Conservation (phyloP, 2,113 vertebrate species). For the Lepus europaeus region DNA sequence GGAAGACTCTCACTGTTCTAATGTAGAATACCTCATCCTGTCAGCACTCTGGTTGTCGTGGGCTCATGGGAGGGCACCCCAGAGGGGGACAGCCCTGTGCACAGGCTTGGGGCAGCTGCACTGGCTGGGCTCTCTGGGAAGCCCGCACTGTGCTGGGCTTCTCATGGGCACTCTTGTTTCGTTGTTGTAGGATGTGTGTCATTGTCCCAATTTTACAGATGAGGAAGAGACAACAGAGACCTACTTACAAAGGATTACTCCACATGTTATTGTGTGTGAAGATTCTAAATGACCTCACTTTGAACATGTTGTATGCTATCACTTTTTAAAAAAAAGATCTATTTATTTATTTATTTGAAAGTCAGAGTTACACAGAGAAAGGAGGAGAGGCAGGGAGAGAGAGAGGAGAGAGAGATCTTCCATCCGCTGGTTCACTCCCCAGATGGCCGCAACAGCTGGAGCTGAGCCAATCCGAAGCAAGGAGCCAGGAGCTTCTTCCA, state of each 20-base stretch:
- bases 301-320: not conserved
- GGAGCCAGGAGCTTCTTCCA: too few species aligned
- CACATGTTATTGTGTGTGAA: not conserved
- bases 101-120: not conserved
- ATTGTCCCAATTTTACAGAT: not conserved
- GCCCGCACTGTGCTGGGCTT: accelerated
- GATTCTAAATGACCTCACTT: not conserved
- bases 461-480: too few species aligned
- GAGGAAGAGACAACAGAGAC: not conserved
- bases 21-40: accelerated
- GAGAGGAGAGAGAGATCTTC: too few species aligned
- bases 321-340: too few species aligned
- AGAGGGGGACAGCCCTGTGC: too few species aligned
- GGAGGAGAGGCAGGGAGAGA: too few species aligned
- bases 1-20: not conserved
- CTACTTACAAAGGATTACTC: not conserved
- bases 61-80: not conserved
- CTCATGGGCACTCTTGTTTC: not conserved
- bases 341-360: too few species aligned
- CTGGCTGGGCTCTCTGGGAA: not conserved
- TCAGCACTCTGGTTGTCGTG: not conserved
- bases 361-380: too few species aligned
- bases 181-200: not conserved
- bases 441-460: too few species aligned
- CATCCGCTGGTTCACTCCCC: too few species aligned